These are phyloP conservation scores for Cyphomyrmex costatus DNA, from an alignment of 1,140 invertebrate genomes.

Conservation along the genomic window DNA sequence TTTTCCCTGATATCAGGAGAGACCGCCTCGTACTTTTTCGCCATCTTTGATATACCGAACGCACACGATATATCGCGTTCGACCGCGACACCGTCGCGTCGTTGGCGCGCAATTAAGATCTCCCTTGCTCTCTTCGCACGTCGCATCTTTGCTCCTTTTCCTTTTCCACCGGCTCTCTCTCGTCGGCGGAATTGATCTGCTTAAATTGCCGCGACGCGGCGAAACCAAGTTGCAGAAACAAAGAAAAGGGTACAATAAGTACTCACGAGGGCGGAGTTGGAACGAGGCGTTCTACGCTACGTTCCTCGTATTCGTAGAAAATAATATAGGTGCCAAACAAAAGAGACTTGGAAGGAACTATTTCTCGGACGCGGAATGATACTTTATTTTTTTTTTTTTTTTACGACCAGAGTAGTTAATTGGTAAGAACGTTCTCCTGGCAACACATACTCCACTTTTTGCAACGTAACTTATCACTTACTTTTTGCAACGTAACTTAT, in stretches of 20 bases:
- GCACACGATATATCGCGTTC: not conserved
- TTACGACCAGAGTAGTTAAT: not conserved
- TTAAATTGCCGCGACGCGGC: slow-evolving; percentile 48
- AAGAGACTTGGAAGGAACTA: not conserved
- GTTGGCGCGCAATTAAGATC: slow-evolving; percentile 46
- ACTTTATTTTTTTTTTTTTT: not conserved
- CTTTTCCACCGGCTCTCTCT: not conserved
- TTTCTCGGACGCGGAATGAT: not conserved
- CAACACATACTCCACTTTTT: not conserved
- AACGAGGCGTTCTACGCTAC: slow-evolving; percentile 11
- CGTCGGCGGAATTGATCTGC: slow-evolving; percentile 63
- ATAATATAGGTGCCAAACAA: slow-evolving; percentile 31
- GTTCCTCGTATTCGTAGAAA: slow-evolving; percentile 2
- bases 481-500: not conserved
- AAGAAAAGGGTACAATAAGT: slow-evolving; percentile 9
- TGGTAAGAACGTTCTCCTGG: not conserved
- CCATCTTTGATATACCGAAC: slow-evolving; percentile 68
- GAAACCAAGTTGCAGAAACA: slow-evolving; percentile 15
- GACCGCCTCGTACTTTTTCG: slow-evolving; percentile 69
- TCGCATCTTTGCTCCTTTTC: not conserved
- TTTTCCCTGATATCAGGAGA: slow-evolving; percentile 71
- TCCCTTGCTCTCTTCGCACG: not conserved
- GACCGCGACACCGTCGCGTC: slow-evolving; percentile 20
- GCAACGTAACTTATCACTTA: not conserved
- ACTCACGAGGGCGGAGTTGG: not conserved